These are phyloP conservation scores for Xiphias gladius DNA, from an alignment of 2,113 vertebrate species.

Conservation along the genomic window DNA sequence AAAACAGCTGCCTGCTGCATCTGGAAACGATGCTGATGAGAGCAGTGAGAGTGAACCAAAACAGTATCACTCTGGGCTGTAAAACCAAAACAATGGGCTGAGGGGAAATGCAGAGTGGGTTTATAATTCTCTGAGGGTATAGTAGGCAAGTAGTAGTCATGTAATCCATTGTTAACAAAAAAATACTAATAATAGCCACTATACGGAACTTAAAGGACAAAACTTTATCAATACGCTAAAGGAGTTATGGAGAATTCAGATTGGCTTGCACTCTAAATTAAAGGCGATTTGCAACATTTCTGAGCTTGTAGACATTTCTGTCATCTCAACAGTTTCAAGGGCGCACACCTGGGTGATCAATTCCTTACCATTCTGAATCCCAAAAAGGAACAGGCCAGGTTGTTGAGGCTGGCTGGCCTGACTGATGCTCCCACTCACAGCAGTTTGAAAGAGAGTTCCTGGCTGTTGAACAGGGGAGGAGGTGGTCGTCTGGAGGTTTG, in stretches of 20 bases:
- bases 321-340: background rate
- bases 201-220: too few species aligned
- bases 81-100: background rate
- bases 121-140: background rate
- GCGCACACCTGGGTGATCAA: background rate
- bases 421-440: constrained; percentile 88
- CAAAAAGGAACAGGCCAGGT: constrained; percentile 95
- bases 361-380: constrained; percentile 95
- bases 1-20: background rate
- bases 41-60: background rate
- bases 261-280: background rate
- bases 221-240: too few species aligned
- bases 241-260: too few species aligned
- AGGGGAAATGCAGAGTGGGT: too few species aligned
- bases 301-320: background rate
- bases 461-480: constrained; percentile 91
- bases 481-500: constrained; percentile 89
- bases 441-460: constrained; percentile 88
- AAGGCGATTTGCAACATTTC: background rate
- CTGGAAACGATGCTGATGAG: background rate
- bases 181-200: background rate
- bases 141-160: background rate
- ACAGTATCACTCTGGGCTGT: background rate
- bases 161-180: background rate
- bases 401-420: constrained; percentile 91